Percentiles rank a stretch among this genome's conserved stretches.
Conservation (phyloP, 2,113 vertebrate genomes). For the Pterocles orientalis region DNA sequence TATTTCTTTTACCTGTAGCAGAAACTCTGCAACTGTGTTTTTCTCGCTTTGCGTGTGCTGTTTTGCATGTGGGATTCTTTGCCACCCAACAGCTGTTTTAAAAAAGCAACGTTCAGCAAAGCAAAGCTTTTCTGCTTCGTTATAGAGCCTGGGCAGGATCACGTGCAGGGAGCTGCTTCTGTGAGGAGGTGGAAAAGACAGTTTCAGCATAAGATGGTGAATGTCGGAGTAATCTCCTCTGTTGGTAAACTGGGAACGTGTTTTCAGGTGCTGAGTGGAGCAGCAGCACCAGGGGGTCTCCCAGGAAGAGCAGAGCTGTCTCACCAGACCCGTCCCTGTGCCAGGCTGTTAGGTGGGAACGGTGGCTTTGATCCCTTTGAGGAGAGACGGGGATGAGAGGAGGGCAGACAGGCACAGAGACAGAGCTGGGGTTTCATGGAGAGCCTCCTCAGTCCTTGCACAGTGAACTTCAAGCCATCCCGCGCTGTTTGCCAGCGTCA, state of each 20-base stretch:
- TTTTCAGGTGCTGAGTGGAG: background rate
- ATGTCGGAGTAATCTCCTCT: background rate
- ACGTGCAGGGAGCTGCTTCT: background rate
- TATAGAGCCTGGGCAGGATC: background rate
- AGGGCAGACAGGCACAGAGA: background rate
- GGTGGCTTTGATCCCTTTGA: background rate
- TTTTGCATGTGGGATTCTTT: background rate
- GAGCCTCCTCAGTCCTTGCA: background rate
- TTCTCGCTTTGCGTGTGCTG: background rate
- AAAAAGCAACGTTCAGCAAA: background rate
- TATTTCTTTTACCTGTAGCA: background rate
- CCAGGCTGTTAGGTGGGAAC: fast-evolving
- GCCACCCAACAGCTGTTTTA: background rate
- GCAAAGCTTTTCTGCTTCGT: background rate
- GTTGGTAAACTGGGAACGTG: background rate
- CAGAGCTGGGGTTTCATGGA: background rate
- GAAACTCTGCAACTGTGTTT: background rate
- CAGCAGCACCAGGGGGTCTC: background rate
- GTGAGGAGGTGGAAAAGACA: background rate
- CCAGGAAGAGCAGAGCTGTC: background rate
- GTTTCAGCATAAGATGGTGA: background rate
- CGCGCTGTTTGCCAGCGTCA: background rate
- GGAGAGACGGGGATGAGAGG: background rate
- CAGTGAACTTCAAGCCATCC: background rate
- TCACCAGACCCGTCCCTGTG: background rate